A percentile compares a stretch with the other conserved stretches of the same genome.
Evolutionary conservation across 2,888 invertebrate species (phyloP).

Genomic region (Trissoscelio sp.): DNA sequence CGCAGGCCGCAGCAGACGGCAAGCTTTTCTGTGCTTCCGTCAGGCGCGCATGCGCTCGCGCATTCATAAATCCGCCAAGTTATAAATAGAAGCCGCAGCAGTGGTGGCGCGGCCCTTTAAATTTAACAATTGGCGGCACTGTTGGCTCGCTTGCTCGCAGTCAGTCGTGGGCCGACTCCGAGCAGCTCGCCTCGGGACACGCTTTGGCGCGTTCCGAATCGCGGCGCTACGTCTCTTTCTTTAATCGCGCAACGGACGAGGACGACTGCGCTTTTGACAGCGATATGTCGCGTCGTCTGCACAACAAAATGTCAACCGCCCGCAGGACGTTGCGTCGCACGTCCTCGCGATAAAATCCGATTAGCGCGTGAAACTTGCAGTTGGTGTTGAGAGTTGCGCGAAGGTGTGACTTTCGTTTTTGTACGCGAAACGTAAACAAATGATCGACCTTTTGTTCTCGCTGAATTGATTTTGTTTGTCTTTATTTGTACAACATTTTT

Average conservation of each 20-base stretch:
- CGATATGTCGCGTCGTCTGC: constrained; percentile 26
- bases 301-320: constrained; percentile 27
- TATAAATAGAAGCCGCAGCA: constrained; percentile 42
- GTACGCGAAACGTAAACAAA: not conserved
- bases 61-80: constrained; percentile 22
- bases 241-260: constrained; percentile 6
- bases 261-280: constrained; percentile 3
- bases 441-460: too few relatives aligned
- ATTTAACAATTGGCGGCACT: constrained; percentile 60
- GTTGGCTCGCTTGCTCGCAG: constrained; percentile 2
- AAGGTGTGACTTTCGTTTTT: not conserved
- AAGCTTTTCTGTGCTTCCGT: not conserved
- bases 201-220: not conserved
- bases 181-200: not conserved
- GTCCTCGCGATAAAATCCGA: not conserved
- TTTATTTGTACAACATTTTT: too few relatives aligned
- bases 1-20: not conserved
- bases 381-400: not conserved
- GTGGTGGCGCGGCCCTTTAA: constrained; percentile 55
- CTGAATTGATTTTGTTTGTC: too few relatives aligned
- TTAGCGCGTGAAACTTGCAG: not conserved
- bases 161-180: constrained; percentile 43
- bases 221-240: constrained; percentile 13
- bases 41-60: constrained; percentile 16
- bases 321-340: constrained; percentile 2